Evolutionary conservation across 2,888 invertebrate genomes (phyloP).

Genomic region (Epinotia brunnichana): DNA sequence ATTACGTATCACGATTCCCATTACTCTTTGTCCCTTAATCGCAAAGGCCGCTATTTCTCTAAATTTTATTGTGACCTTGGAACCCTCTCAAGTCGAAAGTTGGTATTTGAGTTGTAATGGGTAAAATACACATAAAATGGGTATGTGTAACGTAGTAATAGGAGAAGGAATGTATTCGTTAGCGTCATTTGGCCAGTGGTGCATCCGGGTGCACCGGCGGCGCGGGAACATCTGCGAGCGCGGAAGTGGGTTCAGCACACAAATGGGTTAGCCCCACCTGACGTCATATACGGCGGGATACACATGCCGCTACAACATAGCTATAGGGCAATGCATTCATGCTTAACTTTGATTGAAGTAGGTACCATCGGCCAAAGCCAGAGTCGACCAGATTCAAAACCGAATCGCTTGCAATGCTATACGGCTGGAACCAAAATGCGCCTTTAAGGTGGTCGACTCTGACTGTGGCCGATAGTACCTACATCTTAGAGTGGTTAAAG

Average conservation of each 20-base stretch:
- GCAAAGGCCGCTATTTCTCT: not conserved
- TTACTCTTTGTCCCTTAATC: slow-evolving; percentile 6
- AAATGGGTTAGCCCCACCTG: slow-evolving; percentile 20
- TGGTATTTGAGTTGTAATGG: not conserved
- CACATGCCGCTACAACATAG: not conserved
- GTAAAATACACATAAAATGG: not conserved
- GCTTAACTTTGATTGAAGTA: not conserved
- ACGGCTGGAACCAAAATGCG: no score
- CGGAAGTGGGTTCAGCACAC: slow-evolving; percentile 31
- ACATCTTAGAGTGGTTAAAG: not conserved
- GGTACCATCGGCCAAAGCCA: no score
- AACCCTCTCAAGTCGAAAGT: not conserved
- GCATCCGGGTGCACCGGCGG: slow-evolving; percentile 32
- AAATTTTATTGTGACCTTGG: not conserved
- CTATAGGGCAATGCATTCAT: not conserved
- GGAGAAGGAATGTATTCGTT: slow-evolving; percentile 13
- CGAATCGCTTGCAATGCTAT: no score
- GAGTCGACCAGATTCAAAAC: no score
- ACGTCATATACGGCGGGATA: not conserved
- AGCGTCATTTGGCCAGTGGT: slow-evolving; percentile 28
- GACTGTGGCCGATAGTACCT: no score
- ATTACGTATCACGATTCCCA: not conserved
- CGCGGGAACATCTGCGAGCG: slow-evolving; percentile 35
- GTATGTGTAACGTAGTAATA: not conserved
- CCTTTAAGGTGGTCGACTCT: no score